Conservation (phyloP, 2,113 vertebrate species). For the Chroicocephalus ridibundus region DNA sequence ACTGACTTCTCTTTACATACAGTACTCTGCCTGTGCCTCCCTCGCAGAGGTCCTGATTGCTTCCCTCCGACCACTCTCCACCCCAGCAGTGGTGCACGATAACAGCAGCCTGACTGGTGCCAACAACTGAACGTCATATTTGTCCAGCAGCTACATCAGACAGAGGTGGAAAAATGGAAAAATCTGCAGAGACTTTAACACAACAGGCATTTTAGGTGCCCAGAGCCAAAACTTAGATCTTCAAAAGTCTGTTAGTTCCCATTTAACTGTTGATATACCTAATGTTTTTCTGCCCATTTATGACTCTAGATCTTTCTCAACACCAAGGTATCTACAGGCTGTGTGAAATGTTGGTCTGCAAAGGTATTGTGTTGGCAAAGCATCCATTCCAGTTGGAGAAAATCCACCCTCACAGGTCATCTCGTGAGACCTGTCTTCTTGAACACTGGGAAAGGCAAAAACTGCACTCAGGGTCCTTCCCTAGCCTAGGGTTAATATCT, state of each 20-base stretch:
- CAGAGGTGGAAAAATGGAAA: not conserved
- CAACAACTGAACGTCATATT: rapidly evolving
- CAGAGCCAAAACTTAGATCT: not conserved
- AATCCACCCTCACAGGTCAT: not conserved
- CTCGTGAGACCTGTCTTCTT: not conserved
- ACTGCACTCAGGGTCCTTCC: not conserved
- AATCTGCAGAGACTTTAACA: not conserved
- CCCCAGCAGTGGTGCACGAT: too few species aligned
- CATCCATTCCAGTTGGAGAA: not conserved
- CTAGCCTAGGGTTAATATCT: not conserved
- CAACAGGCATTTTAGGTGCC: not conserved
- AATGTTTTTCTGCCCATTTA: not conserved
- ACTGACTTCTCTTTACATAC: not conserved
- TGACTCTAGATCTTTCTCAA: not conserved
- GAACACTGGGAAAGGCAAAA: not conserved
- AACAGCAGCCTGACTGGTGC: not conserved
- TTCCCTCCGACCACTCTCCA: not conserved
- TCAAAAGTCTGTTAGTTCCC: not conserved
- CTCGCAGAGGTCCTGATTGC: not conserved
- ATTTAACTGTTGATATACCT: not conserved
- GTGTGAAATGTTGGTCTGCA: not conserved
- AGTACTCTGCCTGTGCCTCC: not conserved
- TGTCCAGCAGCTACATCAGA: not conserved
- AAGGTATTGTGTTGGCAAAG: not conserved
- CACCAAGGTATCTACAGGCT: not conserved